Evolutionary conservation across 2,888 invertebrate genomes (phyloP), one percentile per base, ranked within the genome.

Genomic region (Heliconius hortense): DNA sequence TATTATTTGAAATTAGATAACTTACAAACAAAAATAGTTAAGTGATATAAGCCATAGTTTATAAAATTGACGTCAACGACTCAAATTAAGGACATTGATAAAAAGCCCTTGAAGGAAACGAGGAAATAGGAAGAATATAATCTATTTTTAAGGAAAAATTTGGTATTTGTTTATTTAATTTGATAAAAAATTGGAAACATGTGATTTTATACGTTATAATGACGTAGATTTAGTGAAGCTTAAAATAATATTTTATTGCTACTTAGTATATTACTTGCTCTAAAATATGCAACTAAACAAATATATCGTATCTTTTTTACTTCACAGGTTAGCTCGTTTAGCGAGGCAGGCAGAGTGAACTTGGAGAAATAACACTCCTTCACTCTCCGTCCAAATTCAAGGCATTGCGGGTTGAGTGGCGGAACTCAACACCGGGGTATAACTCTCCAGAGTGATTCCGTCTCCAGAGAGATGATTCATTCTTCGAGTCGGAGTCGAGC

Each of bases 61-160:
- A 21, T 11, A 11, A 31, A 13, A 28, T 28, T 68, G 48, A 53
- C 68, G 31, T 56, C 53, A 68, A n/a, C 31, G 8, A 31, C 1
- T n/a, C 15, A 31, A 56, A 31, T 69, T n/a, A 69, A 35, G 69
- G 56, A 53, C 69, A 31, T n/a, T 35, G 56, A 69, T 69, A 69
- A 69, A 31, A 56, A 31, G 53, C 69, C 35, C 56, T 56, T 48
- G 48, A 48, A 48, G 48, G 31, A n/a, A 56, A n/a, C n/a, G n/a
- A 69, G 56, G 56, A 69, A 69, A 56, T 35, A 69, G 31, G 69
- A 69, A 69, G 56, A 48, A 15, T 56, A 15, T 69, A 56, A 69
- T 69, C 31, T n/a, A 69, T n/a, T 35, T 35, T 56, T 10, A 56
- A 56, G 39, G 66, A 15, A 43, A 24, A 43, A 15, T 13, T 13